Evolutionary conservation across 2,113 vertebrate species (phyloP), one percentile per base, ranked within the genome.

Genomic region (Dolichotis patagonum): DNA sequence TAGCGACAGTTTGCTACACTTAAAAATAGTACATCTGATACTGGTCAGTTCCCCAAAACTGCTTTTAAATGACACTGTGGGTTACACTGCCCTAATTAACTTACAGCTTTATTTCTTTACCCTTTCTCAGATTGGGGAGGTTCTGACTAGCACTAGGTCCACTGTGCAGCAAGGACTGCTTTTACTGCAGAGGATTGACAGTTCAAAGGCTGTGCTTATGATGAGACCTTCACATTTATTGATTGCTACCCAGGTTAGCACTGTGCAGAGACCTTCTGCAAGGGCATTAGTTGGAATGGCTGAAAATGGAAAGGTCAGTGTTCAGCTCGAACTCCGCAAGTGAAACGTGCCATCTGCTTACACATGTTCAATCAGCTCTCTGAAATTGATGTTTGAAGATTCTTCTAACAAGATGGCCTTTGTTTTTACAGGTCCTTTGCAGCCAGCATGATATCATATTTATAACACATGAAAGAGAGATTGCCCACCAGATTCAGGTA

Each of bases 361-460:
- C 14, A 19, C 49, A 3, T 17, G 11, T 91, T 94, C 75, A 43
- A 0, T 52, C 56, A 46, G 63, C 41, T 88, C 43, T 81, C 84
- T 63, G 87, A 83, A 75, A 69, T n/a, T 32, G 56, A 65, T 69
- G 54, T 88, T 85, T 46, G 49, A 73, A 78, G 80, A 71, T 65
- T 90, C 90, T 67, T 71, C 69, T 93, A 86, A 97, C 67, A 75
- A 84, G 32, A 35, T 32, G 58, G 49, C 88, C 60, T 96, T 95
- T 92, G n/a, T 95, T 96, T 96, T 98, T 92, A 56, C 73, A 96
- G 93, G 91, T 90, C 60, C n/a, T 73, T 58, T 16, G 49, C 71
- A 73, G 41, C 32, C 49, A 41, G 65, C 85, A 62, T 63, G 69
- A 56, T 46, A 17, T 1, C 60, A 12, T 89, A 12, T 88, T 97